Evolutionary conservation across 2,888 invertebrate genomes (phyloP).

Genomic region (Thereva nobilitata): DNA sequence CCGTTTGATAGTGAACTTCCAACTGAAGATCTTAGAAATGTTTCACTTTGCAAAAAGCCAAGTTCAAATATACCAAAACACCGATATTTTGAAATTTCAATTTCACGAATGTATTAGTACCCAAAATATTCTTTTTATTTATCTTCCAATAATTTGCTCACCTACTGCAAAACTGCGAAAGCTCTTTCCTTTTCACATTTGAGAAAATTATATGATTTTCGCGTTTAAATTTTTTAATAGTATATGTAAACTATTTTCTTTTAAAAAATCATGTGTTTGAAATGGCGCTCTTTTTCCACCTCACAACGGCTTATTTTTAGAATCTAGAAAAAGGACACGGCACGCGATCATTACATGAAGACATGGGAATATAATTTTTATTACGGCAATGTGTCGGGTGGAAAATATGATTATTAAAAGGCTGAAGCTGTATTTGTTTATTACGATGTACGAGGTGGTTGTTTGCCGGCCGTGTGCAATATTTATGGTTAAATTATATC

Average conservation of each 20-base stretch:
- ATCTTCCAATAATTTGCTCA: slow-evolving; percentile 10
- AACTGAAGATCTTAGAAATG: slow-evolving; percentile 40
- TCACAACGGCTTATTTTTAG: slow-evolving; percentile 43
- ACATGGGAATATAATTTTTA: background rate
- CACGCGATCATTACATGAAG: slow-evolving; percentile 40
- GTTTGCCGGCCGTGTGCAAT: slow-evolving; percentile 57
- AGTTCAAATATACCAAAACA: slow-evolving; percentile 23
- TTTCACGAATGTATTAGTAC: slow-evolving; percentile 21
- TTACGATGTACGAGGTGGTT: slow-evolving; percentile 26
- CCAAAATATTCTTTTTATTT: slow-evolving; percentile 5
- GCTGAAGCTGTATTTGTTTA: slow-evolving; percentile 3
- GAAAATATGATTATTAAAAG: slow-evolving; percentile 39
- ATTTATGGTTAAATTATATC: slow-evolving; percentile 54
- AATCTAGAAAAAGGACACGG: slow-evolving; percentile 66
- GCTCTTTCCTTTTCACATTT: too few relatives aligned
- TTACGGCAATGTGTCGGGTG: slow-evolving; percentile 6
- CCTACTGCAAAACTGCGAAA: too few relatives aligned
- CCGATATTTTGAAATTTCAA: slow-evolving; percentile 20
- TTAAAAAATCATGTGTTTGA: too few relatives aligned
- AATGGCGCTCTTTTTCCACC: background rate
- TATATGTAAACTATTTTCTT: too few relatives aligned
- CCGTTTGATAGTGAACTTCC: slow-evolving; percentile 42
- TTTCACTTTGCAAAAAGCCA: slow-evolving; percentile 34
- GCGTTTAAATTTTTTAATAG: too few relatives aligned
- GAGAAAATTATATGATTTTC: too few relatives aligned